phyloP scores from a whole-genome alignment of 2,888 invertebrate genomes.

The Listrodromus nycthemerus region DNA sequence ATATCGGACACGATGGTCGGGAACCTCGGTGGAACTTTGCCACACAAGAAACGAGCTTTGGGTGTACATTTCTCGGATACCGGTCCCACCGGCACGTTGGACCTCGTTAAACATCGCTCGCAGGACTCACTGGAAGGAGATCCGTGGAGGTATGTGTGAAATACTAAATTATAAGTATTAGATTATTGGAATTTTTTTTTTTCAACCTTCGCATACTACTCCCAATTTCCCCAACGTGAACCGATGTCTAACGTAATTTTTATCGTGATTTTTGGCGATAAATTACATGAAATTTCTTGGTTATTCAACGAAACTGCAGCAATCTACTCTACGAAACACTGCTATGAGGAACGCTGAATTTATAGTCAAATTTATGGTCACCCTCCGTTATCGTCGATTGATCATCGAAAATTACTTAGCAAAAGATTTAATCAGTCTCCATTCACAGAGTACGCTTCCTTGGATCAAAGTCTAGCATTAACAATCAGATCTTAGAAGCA shows the following conservation, averaged over 20 bases:
- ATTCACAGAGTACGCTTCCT: background rate
- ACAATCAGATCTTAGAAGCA: background rate
- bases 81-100: constrained; percentile 77
- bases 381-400: constrained; percentile 9
- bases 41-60: constrained; percentile 81
- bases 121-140: constrained; percentile 82
- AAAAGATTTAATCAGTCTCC: background rate
- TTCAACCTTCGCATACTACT: background rate
- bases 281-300: background rate
- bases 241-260: background rate
- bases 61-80: constrained; percentile 80
- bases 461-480: background rate
- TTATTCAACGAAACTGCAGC: background rate
- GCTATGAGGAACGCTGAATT: background rate
- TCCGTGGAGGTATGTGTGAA: constrained; percentile 81
- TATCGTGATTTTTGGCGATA: background rate
- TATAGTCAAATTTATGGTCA: too few relatives aligned
- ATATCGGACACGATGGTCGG: constrained; percentile 80
- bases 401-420: background rate
- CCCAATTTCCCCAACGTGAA: background rate
- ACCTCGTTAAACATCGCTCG: constrained; percentile 81
- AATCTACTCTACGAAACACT: background rate
- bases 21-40: constrained; percentile 81
- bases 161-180: background rate
- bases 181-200: background rate